Evolutionary conservation across 2,797 vertebrate genomes (phyloP), one percentile per base, ranked within the genome.

Genomic region (Brachyrhaphis roseni): DNA sequence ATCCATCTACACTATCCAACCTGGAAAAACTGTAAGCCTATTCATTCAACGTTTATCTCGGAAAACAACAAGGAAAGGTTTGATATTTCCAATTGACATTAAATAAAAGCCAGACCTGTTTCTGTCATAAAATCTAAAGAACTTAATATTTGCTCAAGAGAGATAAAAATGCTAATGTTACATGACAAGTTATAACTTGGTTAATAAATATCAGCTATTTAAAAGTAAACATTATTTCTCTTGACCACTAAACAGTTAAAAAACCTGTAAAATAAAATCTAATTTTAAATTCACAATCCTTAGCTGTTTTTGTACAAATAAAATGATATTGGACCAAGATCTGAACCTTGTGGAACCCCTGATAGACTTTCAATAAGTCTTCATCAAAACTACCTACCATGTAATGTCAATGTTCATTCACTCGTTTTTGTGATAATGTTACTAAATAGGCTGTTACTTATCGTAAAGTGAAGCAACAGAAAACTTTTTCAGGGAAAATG

Each of bases 361-460:
- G n/a, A 46, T 46, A 6, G 12, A 46, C 26, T 71, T 71, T 28
- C 11, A 46, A 0, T 28, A 28, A 46, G 68, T 18, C 8, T 23
- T 8, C 45, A 26, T 71, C 41, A 71, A 41, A 43, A 26, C 8
- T 18, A 41, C 39, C 20, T 68, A 39, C 16, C 31, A 36, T 36
- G 16, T 36, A 36, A 11, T 70, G 39, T 12, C 5, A 43, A 70
- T 70, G 47, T 68, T 79, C 28, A 68, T 46, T 23, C 59, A 31
- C n/a, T 71, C 49, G 18, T 73, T 70, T 39, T 77, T 62, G 34
- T 43, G 6, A 15, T 57, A 31, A 39, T 68, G 13, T 4, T 34
- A 15, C 34, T 4, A 51, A 74, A 72, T 28, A 41, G 12, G 36
- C 47, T 83, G 73, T 16, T 62, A 62, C 34, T 75, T 46, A 74